Percentiles rank a stretch among this genome's conserved stretches.
These are phyloP conservation scores for Tricholauxania praeusta DNA, from an alignment of 2,888 invertebrate species.

Conservation along the genomic window DNA sequence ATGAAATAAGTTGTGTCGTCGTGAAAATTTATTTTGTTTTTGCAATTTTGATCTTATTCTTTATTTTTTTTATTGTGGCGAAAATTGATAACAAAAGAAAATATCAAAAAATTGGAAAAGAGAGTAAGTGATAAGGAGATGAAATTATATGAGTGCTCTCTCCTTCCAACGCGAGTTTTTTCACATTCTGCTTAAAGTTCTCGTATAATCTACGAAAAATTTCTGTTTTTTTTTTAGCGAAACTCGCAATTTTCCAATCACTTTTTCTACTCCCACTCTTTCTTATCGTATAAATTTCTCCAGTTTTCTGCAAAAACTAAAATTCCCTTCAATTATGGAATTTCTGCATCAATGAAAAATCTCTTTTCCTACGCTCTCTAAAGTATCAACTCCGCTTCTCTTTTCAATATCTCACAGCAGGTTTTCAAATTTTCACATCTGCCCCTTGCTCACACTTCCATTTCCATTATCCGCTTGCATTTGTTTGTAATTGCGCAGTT, in stretches of 20 bases:
- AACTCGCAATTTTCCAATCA: not conserved
- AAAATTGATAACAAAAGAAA: not conserved
- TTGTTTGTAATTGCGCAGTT: slow-evolving; percentile 23
- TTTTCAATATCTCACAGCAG: not conserved
- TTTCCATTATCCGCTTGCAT: slow-evolving; percentile 30
- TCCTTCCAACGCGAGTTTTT: not conserved
- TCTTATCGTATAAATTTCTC: no score
- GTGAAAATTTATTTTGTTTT: not conserved
- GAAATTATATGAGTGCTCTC: not conserved
- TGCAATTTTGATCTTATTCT: not conserved
- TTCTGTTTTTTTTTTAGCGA: not conserved
- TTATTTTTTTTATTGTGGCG: not conserved
- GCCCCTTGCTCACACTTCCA: not conserved
- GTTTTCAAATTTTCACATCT: slow-evolving; percentile 24
- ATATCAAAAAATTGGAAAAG: not conserved
- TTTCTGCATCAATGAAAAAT: not conserved
- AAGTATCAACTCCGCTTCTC: not conserved
- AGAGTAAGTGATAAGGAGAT: not conserved
- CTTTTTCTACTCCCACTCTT: not conserved
- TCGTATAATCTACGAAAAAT: not conserved
- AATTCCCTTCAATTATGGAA: not conserved
- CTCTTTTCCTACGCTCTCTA: not conserved
- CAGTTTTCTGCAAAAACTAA: not conserved
- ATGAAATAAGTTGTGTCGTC: not conserved
- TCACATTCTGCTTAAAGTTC: not conserved